Evolutionary conservation across 1,140 invertebrate genomes (phyloP), one percentile per base, ranked within the genome.

Genomic region (Diprion similis): DNA sequence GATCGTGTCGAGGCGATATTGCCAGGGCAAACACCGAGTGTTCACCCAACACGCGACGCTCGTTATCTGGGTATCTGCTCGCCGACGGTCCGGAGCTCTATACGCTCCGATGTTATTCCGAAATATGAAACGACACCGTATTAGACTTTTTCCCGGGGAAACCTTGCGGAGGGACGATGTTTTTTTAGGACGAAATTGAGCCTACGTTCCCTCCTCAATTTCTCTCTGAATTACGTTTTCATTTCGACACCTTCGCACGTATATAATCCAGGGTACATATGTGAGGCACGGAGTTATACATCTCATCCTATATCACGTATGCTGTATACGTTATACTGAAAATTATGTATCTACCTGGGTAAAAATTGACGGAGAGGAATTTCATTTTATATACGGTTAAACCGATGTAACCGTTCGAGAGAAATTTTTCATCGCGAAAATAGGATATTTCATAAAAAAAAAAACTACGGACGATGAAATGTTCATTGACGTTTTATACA

Each of bases 111-210:
- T 37, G 51, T 59, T 59, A 59, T 59, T 59, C n/a, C 51, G 51
- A 59, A 59, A 59, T 59, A 59, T 59, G 51, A 59, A 59, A 59
- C 51, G 51, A 59, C 51, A 59, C n/a, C 51, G 51, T 9, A 59
- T 59, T 59, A 59, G 51, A 59, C 6, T 59, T 37, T 37, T 37
- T 37, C 24, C 24, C 51, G 51, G 51, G 11, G n/a, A 17, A 17
- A 17, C 51, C 51, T 37, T 37, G 24, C 24, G 24, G 71, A 72
- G 72, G 72, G 74, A 68, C 73, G 70, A 37, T 81, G 77, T 83
- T 82, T 81, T 77, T 74, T 80, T 83, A 78, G 81, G 83, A 79
- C 75, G 78, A 81, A 82, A 83, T 81, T 77, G 80, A 79, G 76
- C 78, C 66, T 7, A 18, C 17, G 66, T 8, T 11, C 18, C 13